phyloP scores from a whole-genome alignment of 2,113 vertebrate species.

The Solenodon paradoxus region DNA sequence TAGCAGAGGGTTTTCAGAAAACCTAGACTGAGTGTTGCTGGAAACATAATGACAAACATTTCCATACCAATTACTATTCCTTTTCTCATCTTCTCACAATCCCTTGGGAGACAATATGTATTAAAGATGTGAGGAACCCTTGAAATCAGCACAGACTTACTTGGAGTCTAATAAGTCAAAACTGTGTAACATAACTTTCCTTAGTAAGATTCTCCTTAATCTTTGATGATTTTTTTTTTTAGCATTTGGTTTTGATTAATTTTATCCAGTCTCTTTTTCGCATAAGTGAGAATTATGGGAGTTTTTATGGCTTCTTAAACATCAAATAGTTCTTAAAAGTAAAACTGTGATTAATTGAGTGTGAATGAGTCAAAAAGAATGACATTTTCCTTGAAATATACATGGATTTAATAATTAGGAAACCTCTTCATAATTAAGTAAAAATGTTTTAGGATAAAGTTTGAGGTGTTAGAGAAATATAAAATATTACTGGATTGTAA shows the following conservation, averaged over 20 bases:
- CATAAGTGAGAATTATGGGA: not conserved
- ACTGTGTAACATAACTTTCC: not conserved
- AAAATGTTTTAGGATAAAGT: conserved; percentile 25
- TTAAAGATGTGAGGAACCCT: not conserved
- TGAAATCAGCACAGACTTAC: not conserved
- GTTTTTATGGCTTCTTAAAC: conserved; percentile 54
- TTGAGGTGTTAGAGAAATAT: conserved; percentile 15
- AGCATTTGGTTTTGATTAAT: conserved; percentile 69
- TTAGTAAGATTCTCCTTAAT: conserved; percentile 37
- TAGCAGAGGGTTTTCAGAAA: not conserved
- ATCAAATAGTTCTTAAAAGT: conserved; percentile 64
- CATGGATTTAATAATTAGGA: conserved; percentile 64
- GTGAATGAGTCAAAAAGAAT: conserved; percentile 50
- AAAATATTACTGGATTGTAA: not conserved
- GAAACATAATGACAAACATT: not conserved
- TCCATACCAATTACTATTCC: not conserved
- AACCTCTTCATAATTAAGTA: conserved; percentile 50
- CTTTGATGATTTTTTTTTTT: conserved; percentile 46
- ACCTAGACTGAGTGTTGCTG: not conserved
- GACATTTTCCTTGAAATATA: conserved; percentile 59
- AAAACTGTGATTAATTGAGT: conserved; percentile 52
- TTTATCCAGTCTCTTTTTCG: conserved; percentile 50
- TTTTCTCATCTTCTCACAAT: not conserved
- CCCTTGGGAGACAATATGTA: not conserved
- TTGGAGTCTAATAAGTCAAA: conserved; percentile 28